These are phyloP conservation scores for Mythimna lalbum DNA, from an alignment of 2,888 invertebrate genomes.

Conservation along the genomic window DNA sequence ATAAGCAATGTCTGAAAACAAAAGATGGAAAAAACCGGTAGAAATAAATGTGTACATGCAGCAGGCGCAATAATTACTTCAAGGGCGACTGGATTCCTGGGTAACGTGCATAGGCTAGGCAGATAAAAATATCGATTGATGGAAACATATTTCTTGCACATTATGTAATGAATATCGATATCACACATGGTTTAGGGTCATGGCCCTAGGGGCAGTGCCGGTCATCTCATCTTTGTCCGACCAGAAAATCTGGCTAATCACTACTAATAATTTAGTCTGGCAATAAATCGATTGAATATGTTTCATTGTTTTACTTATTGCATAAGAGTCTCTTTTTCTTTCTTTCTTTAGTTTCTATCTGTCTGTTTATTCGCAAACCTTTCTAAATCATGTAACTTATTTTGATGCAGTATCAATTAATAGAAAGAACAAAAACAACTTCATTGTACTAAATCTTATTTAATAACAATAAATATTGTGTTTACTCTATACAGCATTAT, in stretches of 20 bases:
- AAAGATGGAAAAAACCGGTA: background rate
- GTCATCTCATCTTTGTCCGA: background rate
- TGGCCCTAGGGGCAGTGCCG: background rate
- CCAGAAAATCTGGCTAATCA: background rate
- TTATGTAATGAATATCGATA: background rate
- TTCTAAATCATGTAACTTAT: too few relatives aligned
- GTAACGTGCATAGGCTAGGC: background rate
- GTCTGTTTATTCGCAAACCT: too few relatives aligned
- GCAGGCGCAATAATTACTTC: background rate
- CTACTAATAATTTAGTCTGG: too few relatives aligned
- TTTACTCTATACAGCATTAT: too few relatives aligned
- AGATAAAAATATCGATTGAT: background rate
- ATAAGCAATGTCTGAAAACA: background rate
- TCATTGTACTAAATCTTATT: too few relatives aligned
- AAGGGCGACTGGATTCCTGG: background rate
- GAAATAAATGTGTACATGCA: background rate
- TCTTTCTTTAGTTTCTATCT: too few relatives aligned
- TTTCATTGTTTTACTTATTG: background rate
- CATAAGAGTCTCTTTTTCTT: too few relatives aligned
- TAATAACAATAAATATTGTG: too few relatives aligned
- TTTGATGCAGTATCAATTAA: too few relatives aligned
- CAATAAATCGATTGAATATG: slow-evolving; percentile 2
- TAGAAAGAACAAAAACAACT: too few relatives aligned
- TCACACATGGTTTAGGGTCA: background rate
- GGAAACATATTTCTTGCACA: background rate